Percentiles rank a stretch among this genome's conserved stretches.
Conservation (phyloP, 2,888 invertebrate species). For the Ectemnius lituratus region DNA sequence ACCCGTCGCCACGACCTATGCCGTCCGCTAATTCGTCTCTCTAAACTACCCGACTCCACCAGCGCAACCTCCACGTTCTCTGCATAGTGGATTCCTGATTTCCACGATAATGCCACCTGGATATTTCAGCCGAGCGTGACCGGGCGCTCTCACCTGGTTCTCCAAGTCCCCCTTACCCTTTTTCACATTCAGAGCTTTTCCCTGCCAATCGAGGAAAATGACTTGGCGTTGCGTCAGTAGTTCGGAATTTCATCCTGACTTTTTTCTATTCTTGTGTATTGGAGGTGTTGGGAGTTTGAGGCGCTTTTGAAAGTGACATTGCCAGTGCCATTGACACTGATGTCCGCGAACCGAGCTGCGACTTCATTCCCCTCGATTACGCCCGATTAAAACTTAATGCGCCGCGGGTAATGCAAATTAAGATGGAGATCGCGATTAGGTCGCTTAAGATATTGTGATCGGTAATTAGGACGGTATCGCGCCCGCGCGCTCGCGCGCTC, state of each 20-base stretch:
- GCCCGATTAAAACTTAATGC: slow-evolving; percentile 4
- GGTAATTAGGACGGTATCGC: slow-evolving; percentile 6
- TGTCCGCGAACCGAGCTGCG: neutral
- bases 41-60: neutral
- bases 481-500: neutral
- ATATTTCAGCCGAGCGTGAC: slow-evolving; percentile 31
- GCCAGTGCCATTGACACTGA: slow-evolving; percentile 8
- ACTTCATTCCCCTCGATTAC: slow-evolving; percentile 1
- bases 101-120: slow-evolving; percentile 40
- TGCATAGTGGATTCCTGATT: slow-evolving; percentile 45
- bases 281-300: no score
- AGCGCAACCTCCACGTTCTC: slow-evolving; percentile 2
- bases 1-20: slow-evolving; percentile 63
- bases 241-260: no score
- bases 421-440: slow-evolving; percentile 3
- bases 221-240: no score
- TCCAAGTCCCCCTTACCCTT: no score
- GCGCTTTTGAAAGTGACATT: neutral
- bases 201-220: no score
- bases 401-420: slow-evolving; percentile 9
- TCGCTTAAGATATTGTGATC: slow-evolving; percentile 7
- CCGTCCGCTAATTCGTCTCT: neutral
- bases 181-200: no score
- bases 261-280: no score
- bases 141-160: no score